Evolutionary conservation across 2,797 vertebrate genomes (phyloP).

Genomic region (Myioborus miniatus): DNA sequence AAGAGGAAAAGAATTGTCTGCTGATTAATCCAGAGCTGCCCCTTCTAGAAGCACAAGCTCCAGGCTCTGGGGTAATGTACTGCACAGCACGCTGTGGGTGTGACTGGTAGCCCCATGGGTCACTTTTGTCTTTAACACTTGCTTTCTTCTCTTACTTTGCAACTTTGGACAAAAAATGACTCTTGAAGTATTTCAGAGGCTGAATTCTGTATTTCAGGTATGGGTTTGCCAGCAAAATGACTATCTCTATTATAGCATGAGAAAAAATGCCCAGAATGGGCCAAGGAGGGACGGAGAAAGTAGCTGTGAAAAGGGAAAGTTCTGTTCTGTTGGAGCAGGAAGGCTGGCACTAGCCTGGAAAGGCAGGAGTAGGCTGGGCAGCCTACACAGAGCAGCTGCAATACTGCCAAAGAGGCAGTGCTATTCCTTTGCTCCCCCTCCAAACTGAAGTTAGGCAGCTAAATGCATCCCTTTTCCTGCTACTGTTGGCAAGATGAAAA

Average conservation of each 20-base stretch:
- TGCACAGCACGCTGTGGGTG: fast-evolving
- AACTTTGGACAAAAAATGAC: constrained; percentile 77
- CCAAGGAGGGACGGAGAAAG: background rate
- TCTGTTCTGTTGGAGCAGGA: background rate
- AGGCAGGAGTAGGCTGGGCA: background rate
- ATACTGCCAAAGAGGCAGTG: background rate
- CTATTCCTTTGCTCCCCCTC: background rate
- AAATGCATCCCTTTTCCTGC: background rate
- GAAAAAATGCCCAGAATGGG: background rate
- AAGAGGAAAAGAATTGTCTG: background rate
- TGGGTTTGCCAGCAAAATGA: background rate
- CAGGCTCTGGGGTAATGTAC: background rate
- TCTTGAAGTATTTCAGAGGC: constrained; percentile 73
- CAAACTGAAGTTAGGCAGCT: background rate
- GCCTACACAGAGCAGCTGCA: background rate
- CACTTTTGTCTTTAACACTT: background rate
- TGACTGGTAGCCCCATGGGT: background rate
- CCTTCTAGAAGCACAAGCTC: background rate
- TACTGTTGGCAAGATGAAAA: background rate
- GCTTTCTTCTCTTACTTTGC: background rate
- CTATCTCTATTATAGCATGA: background rate
- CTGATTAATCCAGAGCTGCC: background rate
- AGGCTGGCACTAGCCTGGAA: background rate
- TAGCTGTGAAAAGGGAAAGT: background rate
- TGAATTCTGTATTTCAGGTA: constrained; percentile 81